Evolutionary conservation across 2,797 vertebrate species (phyloP), one percentile per base, ranked within the genome.

Genomic region (Sebastes goodei): DNA sequence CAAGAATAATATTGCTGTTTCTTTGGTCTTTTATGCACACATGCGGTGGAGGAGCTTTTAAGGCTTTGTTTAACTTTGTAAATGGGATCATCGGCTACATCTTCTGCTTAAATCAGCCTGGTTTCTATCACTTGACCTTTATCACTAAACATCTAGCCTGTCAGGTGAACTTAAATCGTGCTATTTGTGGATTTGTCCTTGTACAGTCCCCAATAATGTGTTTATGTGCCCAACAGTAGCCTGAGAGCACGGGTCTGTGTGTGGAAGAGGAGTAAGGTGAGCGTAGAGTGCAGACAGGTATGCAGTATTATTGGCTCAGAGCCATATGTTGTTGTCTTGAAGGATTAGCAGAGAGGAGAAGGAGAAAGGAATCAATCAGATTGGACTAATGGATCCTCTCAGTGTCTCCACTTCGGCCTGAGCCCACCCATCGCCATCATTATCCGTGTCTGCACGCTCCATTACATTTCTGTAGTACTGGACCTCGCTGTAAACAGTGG

Each of bases 331-430:
- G 88, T 93, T 91, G 81, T 90, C 65, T 72, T 78, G 69, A 65
- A 74, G 89, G 92, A 93, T 94, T 93, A 92, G 62, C 76, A 62
- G 82, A 71, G 60, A 65, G 52, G 70, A 81, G 82, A 67, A 76
- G 81, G 81, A 91, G 92, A 93, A 93, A 88, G 89, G 86, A 82
- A 93, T 93, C 83, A 87, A 88, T 92, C 84, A 87, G 89, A 84
- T 67, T 82, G 78, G 78, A 79, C 89, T 93, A 93, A 94, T 92
- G 82, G 81, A 88, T 90, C 92, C 69, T 87, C 84, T 85, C 75
- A 63, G 76, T 53, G 84, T 89, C 74, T 88, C 76, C 64, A 64
- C 69, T 61, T 78, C 14, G 1, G 38, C 80, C 71, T 64, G 53
- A 82, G 72, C 67, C 83, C 68, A 85, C 74, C 76, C 78, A 65